Evolutionary conservation across 2,888 invertebrate genomes (phyloP), one percentile per base, ranked within the genome.

Genomic region (Agapetus fuscipes): DNA sequence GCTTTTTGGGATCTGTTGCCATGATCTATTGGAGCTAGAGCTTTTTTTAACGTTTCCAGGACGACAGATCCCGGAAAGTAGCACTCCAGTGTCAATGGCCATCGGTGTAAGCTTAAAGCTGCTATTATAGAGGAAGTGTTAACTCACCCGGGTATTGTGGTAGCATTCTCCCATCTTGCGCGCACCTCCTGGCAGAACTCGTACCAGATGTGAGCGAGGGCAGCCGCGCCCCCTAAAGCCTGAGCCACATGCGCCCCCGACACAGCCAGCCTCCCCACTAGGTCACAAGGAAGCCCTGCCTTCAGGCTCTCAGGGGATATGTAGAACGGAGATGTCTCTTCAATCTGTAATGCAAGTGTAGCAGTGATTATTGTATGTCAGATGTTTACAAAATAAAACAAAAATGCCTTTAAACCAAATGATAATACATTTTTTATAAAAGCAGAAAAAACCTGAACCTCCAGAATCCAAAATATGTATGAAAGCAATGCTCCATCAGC

Each of bases 141-240:
- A 32, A 80, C 87, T 83, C 62, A 91, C 91, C 91, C 91, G 14
- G 87, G 83, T 49, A 94, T 76, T 25, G 69, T 56, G 44, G 83
- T 72, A 36, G 75, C 74, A 52, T 80, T 80, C 53, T 96, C 94
- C 86, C 93, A 93, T 17, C 93, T 71, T 54, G 83, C 85, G 46
- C 94, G 76, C 58, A 97, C 74, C 59, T 94, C 91, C 51, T 90
- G 80, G 1, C 85, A 77, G 56, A 97, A 87, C 58, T 94, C 93
- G 53, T 88, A 85, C 96, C 96, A 97, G 10, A 96, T 59, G 55
- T 95, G 91, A 1, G 89, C 87, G 37, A 93, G 71, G 34, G 84
- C 81, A 31, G 63, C 61, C 0, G 80, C 70, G 3, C 88, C 80
- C 1, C 88, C 88, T 13, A 85, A 77, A 26, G 80, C 81, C 48